Percentiles rank a stretch among this genome's conserved stretches.
Evolutionary conservation across 2,888 invertebrate species (phyloP).

Genomic region (Sarcophaga caerulescens): DNA sequence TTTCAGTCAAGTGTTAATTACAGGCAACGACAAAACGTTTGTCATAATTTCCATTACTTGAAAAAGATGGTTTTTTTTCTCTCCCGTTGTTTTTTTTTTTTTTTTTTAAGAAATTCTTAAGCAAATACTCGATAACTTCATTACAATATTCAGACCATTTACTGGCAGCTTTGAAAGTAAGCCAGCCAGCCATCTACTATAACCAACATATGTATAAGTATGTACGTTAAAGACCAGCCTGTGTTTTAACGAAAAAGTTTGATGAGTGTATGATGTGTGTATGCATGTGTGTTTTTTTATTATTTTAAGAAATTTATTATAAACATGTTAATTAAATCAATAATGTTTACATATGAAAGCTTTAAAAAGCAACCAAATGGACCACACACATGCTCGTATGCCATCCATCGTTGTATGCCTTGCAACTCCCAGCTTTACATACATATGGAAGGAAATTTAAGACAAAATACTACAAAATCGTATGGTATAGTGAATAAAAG

Average conservation of each 20-base stretch:
- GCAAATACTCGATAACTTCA: slow-evolving; percentile 38
- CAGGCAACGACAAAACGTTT: slow-evolving; percentile 34
- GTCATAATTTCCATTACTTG: slow-evolving; percentile 55
- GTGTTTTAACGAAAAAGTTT: neutral
- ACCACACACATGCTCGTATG: slow-evolving; percentile 49
- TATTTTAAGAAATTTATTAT: slow-evolving; percentile 62
- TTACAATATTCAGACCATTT: slow-evolving; percentile 57
- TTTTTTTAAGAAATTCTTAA: slow-evolving; percentile 36
- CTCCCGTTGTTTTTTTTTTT: neutral
- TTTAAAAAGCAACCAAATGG: slow-evolving; percentile 29
- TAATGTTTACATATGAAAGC: slow-evolving; percentile 65
- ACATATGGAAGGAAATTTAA: slow-evolving; percentile 3
- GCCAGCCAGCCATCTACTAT: neutral
- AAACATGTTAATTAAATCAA: slow-evolving; percentile 69
- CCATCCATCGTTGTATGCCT: neutral
- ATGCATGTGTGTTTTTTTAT: slow-evolving; percentile 25
- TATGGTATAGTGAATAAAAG: slow-evolving; percentile 12
- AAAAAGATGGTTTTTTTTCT: neutral
- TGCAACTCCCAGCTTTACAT: slow-evolving; percentile 22
- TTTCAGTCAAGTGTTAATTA: slow-evolving; percentile 67
- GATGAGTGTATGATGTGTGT: neutral
- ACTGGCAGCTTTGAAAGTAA: slow-evolving; percentile 5
- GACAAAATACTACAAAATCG: slow-evolving; percentile 11
- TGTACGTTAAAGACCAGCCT: neutral
- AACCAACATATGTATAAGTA: neutral